A percentile compares a stretch with the other conserved stretches of the same genome.
These are phyloP conservation scores for Hetaerina titia DNA, from an alignment of 2,888 invertebrate species.

Conservation along the genomic window DNA sequence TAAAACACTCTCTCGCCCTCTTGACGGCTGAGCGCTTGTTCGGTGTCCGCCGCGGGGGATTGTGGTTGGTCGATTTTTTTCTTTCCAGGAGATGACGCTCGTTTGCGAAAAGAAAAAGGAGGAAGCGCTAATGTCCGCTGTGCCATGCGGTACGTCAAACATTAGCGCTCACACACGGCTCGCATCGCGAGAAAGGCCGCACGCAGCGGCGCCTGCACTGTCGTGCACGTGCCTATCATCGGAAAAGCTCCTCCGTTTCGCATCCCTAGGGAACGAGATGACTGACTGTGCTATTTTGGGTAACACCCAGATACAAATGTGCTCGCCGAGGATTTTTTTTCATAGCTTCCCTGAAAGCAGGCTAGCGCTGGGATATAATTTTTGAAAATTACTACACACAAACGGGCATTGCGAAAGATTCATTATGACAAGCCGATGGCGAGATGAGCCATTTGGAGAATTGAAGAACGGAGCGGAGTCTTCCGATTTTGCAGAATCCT, in stretches of 20 bases:
- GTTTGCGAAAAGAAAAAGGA: constrained; percentile 41
- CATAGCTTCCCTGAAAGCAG: neutral
- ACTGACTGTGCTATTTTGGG: neutral
- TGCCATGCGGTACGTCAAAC: constrained; percentile 26
- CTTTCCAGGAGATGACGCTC: neutral
- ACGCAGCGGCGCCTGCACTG: neutral
- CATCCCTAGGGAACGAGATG: neutral
- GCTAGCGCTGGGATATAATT: neutral
- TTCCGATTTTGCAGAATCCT: too few relatives aligned
- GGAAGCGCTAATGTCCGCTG: constrained; percentile 16
- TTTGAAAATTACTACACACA: neutral
- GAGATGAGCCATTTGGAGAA: too few relatives aligned
- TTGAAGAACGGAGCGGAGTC: too few relatives aligned
- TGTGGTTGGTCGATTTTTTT: neutral
- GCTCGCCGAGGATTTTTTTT: neutral
- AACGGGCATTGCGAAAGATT: neutral
- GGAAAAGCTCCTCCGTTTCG: neutral
- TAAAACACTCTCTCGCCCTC: neutral
- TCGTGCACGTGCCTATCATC: neutral
- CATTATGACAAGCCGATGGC: too few relatives aligned
- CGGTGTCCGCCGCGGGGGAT: constrained; percentile 37
- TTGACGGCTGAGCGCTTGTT: neutral
- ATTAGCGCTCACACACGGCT: neutral
- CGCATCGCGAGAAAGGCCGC: neutral
- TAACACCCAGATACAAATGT: neutral